phyloP scores from a whole-genome alignment of 1,140 invertebrate species.

The Zaprionus ghesquierei region DNA sequence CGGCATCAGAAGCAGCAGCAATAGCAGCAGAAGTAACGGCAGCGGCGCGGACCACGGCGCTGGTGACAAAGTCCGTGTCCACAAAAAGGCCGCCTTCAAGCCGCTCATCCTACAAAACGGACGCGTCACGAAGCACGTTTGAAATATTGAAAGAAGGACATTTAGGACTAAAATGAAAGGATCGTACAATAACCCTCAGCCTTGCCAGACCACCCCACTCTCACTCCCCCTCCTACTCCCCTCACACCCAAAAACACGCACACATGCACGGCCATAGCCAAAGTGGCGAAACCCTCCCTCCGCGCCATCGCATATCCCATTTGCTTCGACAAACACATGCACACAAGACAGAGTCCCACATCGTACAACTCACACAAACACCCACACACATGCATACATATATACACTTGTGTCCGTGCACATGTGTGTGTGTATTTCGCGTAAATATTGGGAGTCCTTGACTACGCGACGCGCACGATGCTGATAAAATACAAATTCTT shows the following conservation, averaged over 20 bases:
- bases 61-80: slow-evolving; percentile 54
- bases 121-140: slow-evolving; percentile 79
- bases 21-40: slow-evolving; percentile 1
- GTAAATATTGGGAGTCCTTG: slow-evolving; percentile 82
- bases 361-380: slow-evolving; percentile 40
- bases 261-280: slow-evolving; percentile 41
- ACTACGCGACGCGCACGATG: slow-evolving; percentile 80
- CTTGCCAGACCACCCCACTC: slow-evolving; percentile 33
- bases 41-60: slow-evolving; percentile 18
- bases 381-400: slow-evolving; percentile 17
- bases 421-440: slow-evolving; percentile 64
- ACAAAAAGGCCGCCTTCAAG: slow-evolving; percentile 64
- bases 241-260: slow-evolving; percentile 31
- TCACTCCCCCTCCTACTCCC: slow-evolving; percentile 21
- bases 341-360: slow-evolving; percentile 18
- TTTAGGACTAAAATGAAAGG: slow-evolving; percentile 82
- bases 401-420: slow-evolving; percentile 13
- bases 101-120: slow-evolving; percentile 71
- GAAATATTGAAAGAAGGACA: slow-evolving; percentile 82
- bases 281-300: slow-evolving; percentile 61
- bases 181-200: slow-evolving; percentile 70
- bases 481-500: slow-evolving; percentile 81
- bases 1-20: slow-evolving; percentile 4
- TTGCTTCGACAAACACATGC: slow-evolving; percentile 72
- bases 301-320: slow-evolving; percentile 64